Evolutionary conservation across 2,888 invertebrate species (phyloP), one percentile per base, ranked within the genome.

Genomic region (Aphidoletes aphidimyza): DNA sequence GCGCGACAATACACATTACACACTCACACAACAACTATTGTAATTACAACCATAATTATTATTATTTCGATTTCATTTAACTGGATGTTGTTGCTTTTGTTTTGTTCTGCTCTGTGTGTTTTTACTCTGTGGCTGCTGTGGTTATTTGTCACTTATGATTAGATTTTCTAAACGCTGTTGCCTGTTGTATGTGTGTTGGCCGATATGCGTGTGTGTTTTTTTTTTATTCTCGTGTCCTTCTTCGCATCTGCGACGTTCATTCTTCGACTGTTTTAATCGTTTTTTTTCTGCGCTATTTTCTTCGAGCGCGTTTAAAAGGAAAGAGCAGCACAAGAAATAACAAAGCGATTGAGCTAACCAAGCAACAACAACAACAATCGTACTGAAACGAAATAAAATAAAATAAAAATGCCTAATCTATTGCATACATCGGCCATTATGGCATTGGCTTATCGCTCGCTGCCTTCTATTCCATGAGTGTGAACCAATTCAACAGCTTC

Each of bases 11-110:
- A n/a, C n/a, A n/a, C n/a, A n/a, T n/a, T n/a, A n/a, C n/a, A n/a
- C n/a, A 69, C 30, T 30, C 30, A 69, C 69, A 69, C 69, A 69
- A n/a, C 69, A 69, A 69, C 69, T 69, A 69, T 69, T 69, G 30
- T 69, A 69, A 69, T 69, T 69, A 69, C 69, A 69, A 69, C 69
- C 69, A 69, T 69, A 34, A 69, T 69, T 69, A 69, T 69, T 30
- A 69, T 69, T 69, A 69, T 69, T 69, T 69, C 69, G 69, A 69
- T 30, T 69, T 69, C 34, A 30, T 69, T 26, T 69, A 69, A 34
- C 69, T 69, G 69, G 69, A 69, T 69, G 69, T 69, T 69, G 69
- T 30, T 69, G 11, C 6, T 19, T 47, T 11, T 11, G 39, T 39
- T 39, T 39, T 39, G 39, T 11, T n/a, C 3, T n/a, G 22, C 54